These are phyloP conservation scores for Crematogaster levior DNA, from an alignment of 2,888 invertebrate species.

Conservation along the genomic window DNA sequence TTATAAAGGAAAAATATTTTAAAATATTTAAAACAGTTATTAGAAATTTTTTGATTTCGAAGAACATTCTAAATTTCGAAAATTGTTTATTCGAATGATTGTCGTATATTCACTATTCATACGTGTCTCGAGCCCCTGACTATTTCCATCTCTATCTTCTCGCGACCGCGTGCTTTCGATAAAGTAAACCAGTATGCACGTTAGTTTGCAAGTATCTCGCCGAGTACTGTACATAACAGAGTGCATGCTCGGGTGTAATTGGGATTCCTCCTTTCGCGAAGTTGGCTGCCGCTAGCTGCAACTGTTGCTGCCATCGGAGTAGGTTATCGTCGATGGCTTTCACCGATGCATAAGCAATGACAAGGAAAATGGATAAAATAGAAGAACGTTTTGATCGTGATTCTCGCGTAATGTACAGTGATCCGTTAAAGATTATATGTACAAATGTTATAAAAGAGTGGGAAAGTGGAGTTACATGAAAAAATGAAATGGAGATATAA, in stretches of 20 bases:
- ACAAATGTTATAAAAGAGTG: neutral
- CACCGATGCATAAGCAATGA: conserved; percentile 63
- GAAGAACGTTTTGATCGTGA: conserved; percentile 3
- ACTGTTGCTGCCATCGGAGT: conserved; percentile 58
- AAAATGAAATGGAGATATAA: neutral
- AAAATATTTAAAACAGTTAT: neutral
- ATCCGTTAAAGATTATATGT: conserved; percentile 3
- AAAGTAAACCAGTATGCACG: conserved; percentile 66
- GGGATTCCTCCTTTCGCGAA: conserved; percentile 66
- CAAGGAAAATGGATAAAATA: conserved; percentile 59
- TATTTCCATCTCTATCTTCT: conserved; percentile 5
- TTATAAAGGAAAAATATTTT: neutral
- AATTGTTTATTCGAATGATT: neutral
- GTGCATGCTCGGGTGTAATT: conserved; percentile 64
- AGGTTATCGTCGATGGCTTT: conserved; percentile 70
- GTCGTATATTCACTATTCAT: too few relatives aligned
- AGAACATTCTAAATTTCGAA: neutral
- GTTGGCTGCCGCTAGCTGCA: conserved; percentile 65
- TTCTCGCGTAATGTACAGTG: neutral
- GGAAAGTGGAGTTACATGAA: conserved; percentile 11
- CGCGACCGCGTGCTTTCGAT: conserved; percentile 56
- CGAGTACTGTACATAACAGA: conserved; percentile 55
- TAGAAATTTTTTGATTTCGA: neutral
- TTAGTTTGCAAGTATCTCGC: conserved; percentile 54
- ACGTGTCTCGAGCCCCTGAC: neutral